These are phyloP conservation scores for Aphis craccivora DNA, from an alignment of 1,140 invertebrate genomes.

Conservation along the genomic window DNA sequence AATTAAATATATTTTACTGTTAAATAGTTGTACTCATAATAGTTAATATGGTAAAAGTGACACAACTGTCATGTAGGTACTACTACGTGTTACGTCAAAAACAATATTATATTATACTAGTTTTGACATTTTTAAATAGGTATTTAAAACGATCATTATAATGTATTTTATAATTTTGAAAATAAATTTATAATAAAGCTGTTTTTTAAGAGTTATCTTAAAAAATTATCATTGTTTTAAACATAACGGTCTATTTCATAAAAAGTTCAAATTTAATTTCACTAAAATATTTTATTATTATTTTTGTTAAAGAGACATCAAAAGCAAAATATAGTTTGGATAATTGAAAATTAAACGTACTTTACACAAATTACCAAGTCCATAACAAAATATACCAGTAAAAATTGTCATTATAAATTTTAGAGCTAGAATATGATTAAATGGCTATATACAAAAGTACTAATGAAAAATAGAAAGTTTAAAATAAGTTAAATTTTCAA, in stretches of 20 bases:
- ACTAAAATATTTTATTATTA: background rate
- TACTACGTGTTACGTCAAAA: background rate
- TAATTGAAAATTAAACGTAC: background rate
- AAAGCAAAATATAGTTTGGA: background rate
- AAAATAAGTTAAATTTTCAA: background rate
- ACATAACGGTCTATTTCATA: background rate
- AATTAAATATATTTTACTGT: background rate
- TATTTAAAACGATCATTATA: background rate
- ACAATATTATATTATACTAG: background rate
- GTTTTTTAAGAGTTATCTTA: background rate
- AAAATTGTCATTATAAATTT: background rate
- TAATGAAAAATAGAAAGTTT: background rate
- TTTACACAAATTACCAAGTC: background rate
- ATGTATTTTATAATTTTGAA: background rate
- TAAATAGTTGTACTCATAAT: background rate
- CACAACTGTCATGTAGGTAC: no score
- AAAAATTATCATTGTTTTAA: background rate
- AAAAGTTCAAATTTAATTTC: background rate
- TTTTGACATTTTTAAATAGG: background rate
- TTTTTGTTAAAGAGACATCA: background rate
- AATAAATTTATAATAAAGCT: background rate
- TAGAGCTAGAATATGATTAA: background rate
- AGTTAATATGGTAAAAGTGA: background rate
- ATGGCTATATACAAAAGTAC: background rate
- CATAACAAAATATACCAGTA: background rate